A percentile compares a stretch with the other conserved stretches of the same genome.
Conservation (phyloP, 2,888 invertebrate species). For the Trisateles emortualis region DNA sequence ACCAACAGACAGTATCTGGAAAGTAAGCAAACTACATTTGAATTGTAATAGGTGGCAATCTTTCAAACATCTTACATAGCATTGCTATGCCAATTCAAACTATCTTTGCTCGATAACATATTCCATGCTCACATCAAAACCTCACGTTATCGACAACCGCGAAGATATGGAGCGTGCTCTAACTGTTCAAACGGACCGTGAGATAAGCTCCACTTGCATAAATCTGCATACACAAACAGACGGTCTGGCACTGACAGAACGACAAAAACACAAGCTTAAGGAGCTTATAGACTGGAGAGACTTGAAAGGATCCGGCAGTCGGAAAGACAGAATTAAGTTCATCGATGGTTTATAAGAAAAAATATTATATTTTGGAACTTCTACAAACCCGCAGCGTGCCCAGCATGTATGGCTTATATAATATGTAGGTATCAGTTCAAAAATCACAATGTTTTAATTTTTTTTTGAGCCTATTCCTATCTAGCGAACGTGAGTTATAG, state of each 20-base stretch:
- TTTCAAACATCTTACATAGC: neutral
- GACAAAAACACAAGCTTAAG: constrained; percentile 65
- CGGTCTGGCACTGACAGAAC: constrained; percentile 59
- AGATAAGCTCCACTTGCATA: constrained; percentile 79
- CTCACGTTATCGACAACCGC: constrained; percentile 65
- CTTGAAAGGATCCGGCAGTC: neutral
- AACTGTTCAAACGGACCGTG: constrained; percentile 74
- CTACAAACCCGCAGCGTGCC: no score
- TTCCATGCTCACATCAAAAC: constrained; percentile 56
- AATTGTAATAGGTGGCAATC: no score
- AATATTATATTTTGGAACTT: no score
- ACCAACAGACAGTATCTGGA: no score
- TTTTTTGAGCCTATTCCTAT: no score
- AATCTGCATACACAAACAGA: constrained; percentile 73
- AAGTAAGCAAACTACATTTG: no score
- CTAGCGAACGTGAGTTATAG: no score
- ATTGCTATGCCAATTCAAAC: constrained; percentile 2
- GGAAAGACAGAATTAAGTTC: neutral
- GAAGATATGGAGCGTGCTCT: constrained; percentile 71
- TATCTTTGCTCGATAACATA: constrained; percentile 28
- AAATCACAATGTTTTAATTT: no score
- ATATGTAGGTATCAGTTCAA: no score
- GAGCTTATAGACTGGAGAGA: neutral
- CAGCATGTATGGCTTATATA: no score
- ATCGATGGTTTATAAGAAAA: neutral